Evolutionary conservation across 2,888 invertebrate species (phyloP), one percentile per base, ranked within the genome.

Genomic region (Byasa hedistus): DNA sequence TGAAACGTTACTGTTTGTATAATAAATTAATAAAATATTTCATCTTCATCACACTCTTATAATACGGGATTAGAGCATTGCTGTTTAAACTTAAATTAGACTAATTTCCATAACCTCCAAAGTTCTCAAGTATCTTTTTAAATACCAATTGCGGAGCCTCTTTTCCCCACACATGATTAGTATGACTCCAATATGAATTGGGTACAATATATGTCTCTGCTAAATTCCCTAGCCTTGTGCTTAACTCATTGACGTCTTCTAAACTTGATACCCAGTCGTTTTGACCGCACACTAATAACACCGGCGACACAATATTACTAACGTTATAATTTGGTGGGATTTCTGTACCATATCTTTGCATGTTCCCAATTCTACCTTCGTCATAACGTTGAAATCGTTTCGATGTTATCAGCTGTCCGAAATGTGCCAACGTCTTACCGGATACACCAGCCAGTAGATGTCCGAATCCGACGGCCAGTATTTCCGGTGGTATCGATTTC

Each of bases 181-280:
- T 82, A 69, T 92, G 92, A 72, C 91, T 90, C 86, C 89, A 92
- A 65, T 79, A 75, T 24, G 87, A 82, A 74, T 92, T 85, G 0
- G 93, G 92, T 54, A 95, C 93, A 39, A 93, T 76, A 74, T 93
- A 93, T 74, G 92, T 92, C 70, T 93, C 93, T 39, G 93, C 76
- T 7, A 93, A 83, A 76, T 94, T 94, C 7, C 93, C 92, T 56
- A 96, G 79, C 68, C 88, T 86, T 0, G 85, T 81, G 15, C 86
- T 85, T 62, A 95, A 79, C 12, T 86, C 88, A 55, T 92, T 77
- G 0, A 94, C 92, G 69, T 95, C 94, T 78, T 92, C 80, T 39
- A 92, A 77, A 24, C 92, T 82, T 3, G 95, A 93, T 5, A 96
- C 75, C 90, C 92, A 93, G 80, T 96, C 96, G 65, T 93, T 94